Evolutionary conservation across 1,140 invertebrate species (phyloP).

Genomic region (Drosophila santomea): DNA sequence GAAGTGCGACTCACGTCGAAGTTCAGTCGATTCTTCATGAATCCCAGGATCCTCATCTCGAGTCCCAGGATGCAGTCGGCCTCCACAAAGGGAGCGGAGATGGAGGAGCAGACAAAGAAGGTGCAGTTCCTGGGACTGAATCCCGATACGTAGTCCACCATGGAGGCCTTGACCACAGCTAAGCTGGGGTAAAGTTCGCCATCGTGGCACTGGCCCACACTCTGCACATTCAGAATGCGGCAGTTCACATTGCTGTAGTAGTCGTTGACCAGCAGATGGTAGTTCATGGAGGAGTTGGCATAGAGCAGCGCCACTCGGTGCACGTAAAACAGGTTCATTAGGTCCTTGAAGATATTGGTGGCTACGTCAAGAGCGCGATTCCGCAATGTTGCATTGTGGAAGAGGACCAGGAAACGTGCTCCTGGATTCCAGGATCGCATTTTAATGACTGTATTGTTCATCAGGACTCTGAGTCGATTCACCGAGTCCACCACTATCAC

Average conservation of each 20-base stretch:
- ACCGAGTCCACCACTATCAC: slow-evolving; percentile 66
- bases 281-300: slow-evolving; percentile 50
- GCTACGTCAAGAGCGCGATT: slow-evolving; percentile 49
- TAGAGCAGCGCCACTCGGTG: slow-evolving; percentile 75
- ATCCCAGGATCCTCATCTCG: slow-evolving; percentile 71
- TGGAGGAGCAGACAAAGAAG: slow-evolving; percentile 72
- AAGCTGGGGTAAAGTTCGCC: slow-evolving; percentile 41
- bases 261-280: slow-evolving; percentile 73
- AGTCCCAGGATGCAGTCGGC: slow-evolving; percentile 67
- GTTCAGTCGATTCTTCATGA: slow-evolving; percentile 67
- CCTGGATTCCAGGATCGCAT: slow-evolving; percentile 80
- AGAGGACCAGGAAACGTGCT: slow-evolving; percentile 73
- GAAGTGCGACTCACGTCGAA: slow-evolving; percentile 49
- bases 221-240: slow-evolving; percentile 55
- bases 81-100: slow-evolving; percentile 78
- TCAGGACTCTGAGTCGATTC: slow-evolving; percentile 36
- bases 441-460: slow-evolving; percentile 46
- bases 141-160: slow-evolving; percentile 54
- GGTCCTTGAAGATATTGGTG: slow-evolving; percentile 52
- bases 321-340: slow-evolving; percentile 68
- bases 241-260: slow-evolving; percentile 76
- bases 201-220: slow-evolving; percentile 61
- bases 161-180: slow-evolving; percentile 34
- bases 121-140: slow-evolving; percentile 73
- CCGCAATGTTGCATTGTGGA: slow-evolving; percentile 43